phyloP scores from a whole-genome alignment of 2,113 vertebrate species.

The Rhinolophus ferrumequinum region DNA sequence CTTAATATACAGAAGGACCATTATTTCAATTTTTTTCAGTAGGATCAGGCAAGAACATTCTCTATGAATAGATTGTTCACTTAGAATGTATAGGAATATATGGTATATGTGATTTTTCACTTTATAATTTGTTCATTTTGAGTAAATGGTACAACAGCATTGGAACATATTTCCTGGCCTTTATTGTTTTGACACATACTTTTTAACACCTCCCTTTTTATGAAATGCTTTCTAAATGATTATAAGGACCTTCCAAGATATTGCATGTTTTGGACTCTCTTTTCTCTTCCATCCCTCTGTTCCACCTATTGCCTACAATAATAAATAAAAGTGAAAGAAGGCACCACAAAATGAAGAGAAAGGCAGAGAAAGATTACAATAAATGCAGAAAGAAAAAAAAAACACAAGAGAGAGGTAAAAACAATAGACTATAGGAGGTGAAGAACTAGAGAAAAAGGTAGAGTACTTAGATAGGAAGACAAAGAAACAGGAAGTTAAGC shows the following conservation, averaged over 20 bases:
- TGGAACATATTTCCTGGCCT: neutral
- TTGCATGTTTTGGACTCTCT: neutral
- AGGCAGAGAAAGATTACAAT: neutral
- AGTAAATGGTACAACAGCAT: neutral
- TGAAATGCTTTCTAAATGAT: neutral
- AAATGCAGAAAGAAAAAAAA: neutral
- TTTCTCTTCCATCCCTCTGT: neutral
- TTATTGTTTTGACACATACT: neutral
- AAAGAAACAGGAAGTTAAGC: neutral
- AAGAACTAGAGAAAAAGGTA: neutral
- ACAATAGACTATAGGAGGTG: neutral
- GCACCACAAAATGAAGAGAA: neutral
- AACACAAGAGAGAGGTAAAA: neutral
- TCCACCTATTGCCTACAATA: neutral
- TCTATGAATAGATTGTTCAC: neutral
- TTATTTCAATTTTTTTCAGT: neutral
- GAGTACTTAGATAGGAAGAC: neutral
- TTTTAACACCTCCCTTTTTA: neutral
- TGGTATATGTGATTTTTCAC: neutral
- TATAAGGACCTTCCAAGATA: neutral
- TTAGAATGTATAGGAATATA: neutral
- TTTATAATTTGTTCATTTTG: neutral
- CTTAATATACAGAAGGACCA: neutral
- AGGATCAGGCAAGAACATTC: neutral
- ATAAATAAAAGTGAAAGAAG: constrained; percentile 12